Percentiles rank a stretch among this genome's conserved stretches.
Conservation (phyloP, 2,888 invertebrate genomes). For the Dryomyza anilis region DNA sequence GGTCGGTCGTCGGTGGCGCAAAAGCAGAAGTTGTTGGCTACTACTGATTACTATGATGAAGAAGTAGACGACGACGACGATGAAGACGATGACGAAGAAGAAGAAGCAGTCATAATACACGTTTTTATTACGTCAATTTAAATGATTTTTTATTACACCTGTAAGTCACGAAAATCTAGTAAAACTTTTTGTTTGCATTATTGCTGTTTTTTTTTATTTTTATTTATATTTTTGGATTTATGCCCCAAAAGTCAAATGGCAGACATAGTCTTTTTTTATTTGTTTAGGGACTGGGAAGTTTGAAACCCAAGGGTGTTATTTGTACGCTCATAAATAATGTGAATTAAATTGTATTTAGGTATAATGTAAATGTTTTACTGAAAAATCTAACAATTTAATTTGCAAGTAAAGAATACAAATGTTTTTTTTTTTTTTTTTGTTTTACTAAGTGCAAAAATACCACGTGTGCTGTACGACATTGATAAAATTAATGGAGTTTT, state of each 20-base stretch:
- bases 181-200: background rate
- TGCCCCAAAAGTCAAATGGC: background rate
- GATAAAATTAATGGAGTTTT: too few species aligned
- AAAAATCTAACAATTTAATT: too few species aligned
- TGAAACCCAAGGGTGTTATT: too few species aligned
- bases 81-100: background rate
- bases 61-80: background rate
- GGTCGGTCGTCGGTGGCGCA: background rate
- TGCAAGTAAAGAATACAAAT: too few species aligned
- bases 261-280: background rate
- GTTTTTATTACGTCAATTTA: slow-evolving; percentile 22
- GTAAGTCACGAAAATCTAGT: slow-evolving; percentile 14
- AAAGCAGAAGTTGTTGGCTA: background rate
- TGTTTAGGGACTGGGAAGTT: too few species aligned
- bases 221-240: background rate
- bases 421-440: too few species aligned
- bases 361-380: too few species aligned
- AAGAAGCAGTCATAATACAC: slow-evolving; percentile 3
- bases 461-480: too few species aligned
- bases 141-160: slow-evolving; percentile 20
- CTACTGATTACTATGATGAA: background rate
- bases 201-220: background rate
- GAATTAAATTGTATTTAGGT: too few species aligned
- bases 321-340: too few species aligned
- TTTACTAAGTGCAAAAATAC: too few species aligned